These are phyloP conservation scores for Sphaerophoria rueppellii DNA, from an alignment of 2,888 invertebrate species.

Conservation along the genomic window DNA sequence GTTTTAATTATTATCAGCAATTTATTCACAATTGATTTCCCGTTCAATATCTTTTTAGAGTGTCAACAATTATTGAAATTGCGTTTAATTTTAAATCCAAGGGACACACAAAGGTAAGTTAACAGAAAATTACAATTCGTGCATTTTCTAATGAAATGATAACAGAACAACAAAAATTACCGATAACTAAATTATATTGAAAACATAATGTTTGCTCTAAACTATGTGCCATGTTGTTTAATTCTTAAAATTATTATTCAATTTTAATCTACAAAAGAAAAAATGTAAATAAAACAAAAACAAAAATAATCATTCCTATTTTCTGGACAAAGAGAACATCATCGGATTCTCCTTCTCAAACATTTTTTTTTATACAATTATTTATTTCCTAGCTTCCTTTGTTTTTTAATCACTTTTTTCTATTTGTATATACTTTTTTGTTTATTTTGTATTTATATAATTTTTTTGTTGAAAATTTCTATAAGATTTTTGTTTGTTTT, in stretches of 20 bases:
- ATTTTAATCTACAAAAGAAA: conserved; percentile 27
- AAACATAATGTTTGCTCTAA: background rate
- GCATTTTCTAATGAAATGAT: background rate
- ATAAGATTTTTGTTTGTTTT: conserved; percentile 59
- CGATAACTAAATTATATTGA: background rate
- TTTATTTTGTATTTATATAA: conserved; percentile 63
- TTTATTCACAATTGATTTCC: conserved; percentile 54
- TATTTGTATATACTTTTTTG: conserved; percentile 68
- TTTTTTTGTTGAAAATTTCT: conserved; percentile 61
- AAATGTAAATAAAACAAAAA: conserved; percentile 21
- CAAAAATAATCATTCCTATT: conserved; percentile 43
- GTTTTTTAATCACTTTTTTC: conserved; percentile 62
- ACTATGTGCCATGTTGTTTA: background rate
- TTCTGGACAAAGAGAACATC: conserved; percentile 49
- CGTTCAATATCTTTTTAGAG: background rate
- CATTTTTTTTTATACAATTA: conserved; percentile 47
- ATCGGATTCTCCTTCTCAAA: conserved; percentile 32
- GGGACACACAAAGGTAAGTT: background rate
- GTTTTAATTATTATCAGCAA: background rate
- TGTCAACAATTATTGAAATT: background rate
- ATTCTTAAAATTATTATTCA: conserved; percentile 20
- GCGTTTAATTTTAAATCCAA: background rate
- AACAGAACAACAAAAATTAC: background rate
- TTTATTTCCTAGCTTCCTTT: conserved; percentile 64
- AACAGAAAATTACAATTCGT: background rate